phyloP scores from a whole-genome alignment of 2,888 invertebrate genomes.

The Osmoderma eremita region DNA sequence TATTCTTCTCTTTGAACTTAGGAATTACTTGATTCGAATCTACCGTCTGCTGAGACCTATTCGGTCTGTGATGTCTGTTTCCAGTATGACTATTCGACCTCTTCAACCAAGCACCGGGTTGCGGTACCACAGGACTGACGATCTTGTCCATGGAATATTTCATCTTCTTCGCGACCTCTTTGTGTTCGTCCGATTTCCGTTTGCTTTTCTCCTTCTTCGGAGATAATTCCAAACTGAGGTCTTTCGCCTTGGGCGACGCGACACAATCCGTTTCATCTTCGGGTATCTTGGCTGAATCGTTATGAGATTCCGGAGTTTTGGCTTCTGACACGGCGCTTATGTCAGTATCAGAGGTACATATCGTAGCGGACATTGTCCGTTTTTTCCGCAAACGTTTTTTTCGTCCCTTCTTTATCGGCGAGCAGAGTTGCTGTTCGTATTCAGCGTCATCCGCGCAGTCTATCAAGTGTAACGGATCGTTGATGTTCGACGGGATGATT shows the following conservation, averaged over 20 bases:
- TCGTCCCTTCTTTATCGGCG: slow-evolving; percentile 71
- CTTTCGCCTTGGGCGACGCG: slow-evolving; percentile 52
- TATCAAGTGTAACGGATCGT: slow-evolving; percentile 89
- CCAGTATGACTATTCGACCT: slow-evolving; percentile 60
- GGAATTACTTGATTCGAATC: slow-evolving; percentile 67
- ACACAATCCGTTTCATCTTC: slow-evolving; percentile 50
- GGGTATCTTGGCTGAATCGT: slow-evolving; percentile 61
- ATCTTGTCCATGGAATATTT: slow-evolving; percentile 85
- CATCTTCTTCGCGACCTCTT: slow-evolving; percentile 70
- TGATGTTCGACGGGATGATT: slow-evolving; percentile 90
- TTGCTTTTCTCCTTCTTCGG: slow-evolving; percentile 68
- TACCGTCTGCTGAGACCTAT: slow-evolving; percentile 61
- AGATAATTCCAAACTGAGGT: slow-evolving; percentile 55
- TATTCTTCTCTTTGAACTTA: slow-evolving; percentile 79
- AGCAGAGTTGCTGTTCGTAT: slow-evolving; percentile 82
- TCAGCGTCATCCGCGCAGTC: slow-evolving; percentile 83
- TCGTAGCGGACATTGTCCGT: slow-evolving; percentile 63
- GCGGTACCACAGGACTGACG: slow-evolving; percentile 91
- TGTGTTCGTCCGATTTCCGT: slow-evolving; percentile 68
- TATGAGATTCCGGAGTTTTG: slow-evolving; percentile 59
- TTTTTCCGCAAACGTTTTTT: slow-evolving; percentile 75
- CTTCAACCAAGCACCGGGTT: slow-evolving; percentile 85
- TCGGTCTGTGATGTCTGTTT: slow-evolving; percentile 58
- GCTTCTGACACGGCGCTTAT: slow-evolving; percentile 60
- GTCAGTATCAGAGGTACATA: slow-evolving; percentile 48